Conservation (phyloP, 2,113 vertebrate genomes). For the Mirza zaza region DNA sequence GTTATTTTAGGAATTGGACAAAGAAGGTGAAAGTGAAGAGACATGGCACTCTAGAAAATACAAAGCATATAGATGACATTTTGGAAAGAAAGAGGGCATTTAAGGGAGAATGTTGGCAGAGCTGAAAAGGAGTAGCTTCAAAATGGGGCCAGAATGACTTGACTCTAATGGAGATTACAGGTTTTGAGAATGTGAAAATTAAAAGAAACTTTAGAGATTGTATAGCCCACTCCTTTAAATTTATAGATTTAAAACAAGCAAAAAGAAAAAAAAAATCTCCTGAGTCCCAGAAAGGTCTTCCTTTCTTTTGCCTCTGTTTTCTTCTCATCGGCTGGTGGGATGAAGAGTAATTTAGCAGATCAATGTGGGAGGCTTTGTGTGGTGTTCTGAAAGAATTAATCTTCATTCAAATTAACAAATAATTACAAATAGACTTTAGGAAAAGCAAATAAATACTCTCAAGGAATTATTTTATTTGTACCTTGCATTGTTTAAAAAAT, state of each 20-base stretch:
- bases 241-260: neutral
- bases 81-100: constrained; percentile 12
- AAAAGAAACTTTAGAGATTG: neutral
- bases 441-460: neutral
- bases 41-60: neutral
- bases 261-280: neutral
- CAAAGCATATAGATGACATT: neutral
- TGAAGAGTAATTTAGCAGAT: neutral
- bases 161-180: neutral
- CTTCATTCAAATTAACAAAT: neutral
- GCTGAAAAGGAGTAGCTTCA: neutral
- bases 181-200: neutral
- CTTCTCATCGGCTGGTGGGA: neutral
- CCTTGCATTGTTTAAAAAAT: neutral
- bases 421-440: constrained; percentile 1
- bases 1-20: constrained; percentile 1
- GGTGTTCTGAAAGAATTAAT: constrained; percentile 21
- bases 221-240: neutral
- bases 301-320: neutral
- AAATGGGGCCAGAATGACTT: neutral
- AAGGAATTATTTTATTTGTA: neutral
- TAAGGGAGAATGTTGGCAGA: constrained; percentile 21
- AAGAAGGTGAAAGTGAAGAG: constrained; percentile 39
- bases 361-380: neutral
- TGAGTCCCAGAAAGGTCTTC: neutral